Evolutionary conservation across 2,888 invertebrate species (phyloP), one percentile per base, ranked within the genome.

Genomic region (Dryocosmus kuriphilus): DNA sequence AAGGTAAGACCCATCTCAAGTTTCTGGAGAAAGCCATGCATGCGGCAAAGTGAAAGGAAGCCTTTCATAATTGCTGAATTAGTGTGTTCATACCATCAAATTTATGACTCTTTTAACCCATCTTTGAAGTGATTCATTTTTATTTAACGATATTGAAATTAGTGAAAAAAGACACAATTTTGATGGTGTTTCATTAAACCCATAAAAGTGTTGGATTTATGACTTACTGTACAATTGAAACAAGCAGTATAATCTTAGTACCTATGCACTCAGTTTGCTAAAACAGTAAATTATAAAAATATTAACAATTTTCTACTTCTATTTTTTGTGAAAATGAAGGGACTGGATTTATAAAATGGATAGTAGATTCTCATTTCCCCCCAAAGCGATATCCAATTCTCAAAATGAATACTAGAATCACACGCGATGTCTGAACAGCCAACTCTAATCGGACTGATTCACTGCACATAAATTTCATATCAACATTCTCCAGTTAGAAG

Each of bases 11-110:
- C 27, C 30, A 46, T 67, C 24, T 30, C 46, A 46, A 46, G 67
- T 19, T 67, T 67, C 41, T 46, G 46, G 67, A 67, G 46, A 67
- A 67, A 67, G 67, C 67, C 67, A 62, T 27, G 32, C 63, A 65
- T 65, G 41, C 38, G 14, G 65, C 65, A 65, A 41, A 67, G 67
- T 67, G 67, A 67, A 67, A 67, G 67, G 67, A 67, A 67, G 67
- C 46, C 67, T 67, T 27, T 67, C 27, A 67, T 67, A 67, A 67
- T 46, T 67, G 30, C 19, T 41, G 46, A 67, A 51, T 67, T 46
- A 67, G 30, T 67, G 67, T 46, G 67, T 30, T 41, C 46, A 46
- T 27, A 46, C 41, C 27, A 51, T 30, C n/a, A 67, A 41, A 46
- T 67, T 67, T 67, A 67, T 46, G 8, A 51, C 46, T 46, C 19